Conservation (phyloP, 2,888 invertebrate genomes). For the Dryobotodes eremita region DNA sequence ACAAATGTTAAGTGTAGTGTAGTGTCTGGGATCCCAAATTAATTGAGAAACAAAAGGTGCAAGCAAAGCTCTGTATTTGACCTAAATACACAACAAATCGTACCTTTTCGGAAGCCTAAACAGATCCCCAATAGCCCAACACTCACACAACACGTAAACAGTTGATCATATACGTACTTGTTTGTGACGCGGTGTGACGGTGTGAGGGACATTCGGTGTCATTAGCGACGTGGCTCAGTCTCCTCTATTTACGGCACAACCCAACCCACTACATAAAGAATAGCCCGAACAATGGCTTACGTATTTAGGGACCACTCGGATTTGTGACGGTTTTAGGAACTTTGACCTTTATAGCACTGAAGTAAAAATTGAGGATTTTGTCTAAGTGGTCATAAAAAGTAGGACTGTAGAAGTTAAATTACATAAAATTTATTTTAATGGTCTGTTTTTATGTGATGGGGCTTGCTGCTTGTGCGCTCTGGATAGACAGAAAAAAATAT, state of each 20-base stretch:
- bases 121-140: conserved; percentile 30
- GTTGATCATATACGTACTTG: conserved; percentile 36
- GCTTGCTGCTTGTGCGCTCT: too few species aligned
- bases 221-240: conserved; percentile 69
- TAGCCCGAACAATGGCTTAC: conserved; percentile 68
- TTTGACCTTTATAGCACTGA: conserved; percentile 43
- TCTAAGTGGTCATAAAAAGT: conserved; percentile 46
- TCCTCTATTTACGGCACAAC: conserved; percentile 68
- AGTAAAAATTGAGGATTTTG: conserved; percentile 52
- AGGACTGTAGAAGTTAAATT: conserved; percentile 21
- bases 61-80: conserved; percentile 10
- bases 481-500: too few species aligned
- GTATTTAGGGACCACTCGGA: conserved; percentile 59
- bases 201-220: conserved; percentile 70
- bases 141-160: conserved; percentile 28
- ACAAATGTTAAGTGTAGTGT: not conserved
- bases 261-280: conserved; percentile 69
- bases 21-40: not conserved
- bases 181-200: conserved; percentile 50
- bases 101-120: conserved; percentile 22
- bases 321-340: conserved; percentile 44
- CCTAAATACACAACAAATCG: conserved; percentile 16
- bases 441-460: not conserved
- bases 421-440: conserved; percentile 21
- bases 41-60: not conserved